Evolutionary conservation across 2,888 invertebrate genomes (phyloP).

Genomic region (Orthosia incerta): DNA sequence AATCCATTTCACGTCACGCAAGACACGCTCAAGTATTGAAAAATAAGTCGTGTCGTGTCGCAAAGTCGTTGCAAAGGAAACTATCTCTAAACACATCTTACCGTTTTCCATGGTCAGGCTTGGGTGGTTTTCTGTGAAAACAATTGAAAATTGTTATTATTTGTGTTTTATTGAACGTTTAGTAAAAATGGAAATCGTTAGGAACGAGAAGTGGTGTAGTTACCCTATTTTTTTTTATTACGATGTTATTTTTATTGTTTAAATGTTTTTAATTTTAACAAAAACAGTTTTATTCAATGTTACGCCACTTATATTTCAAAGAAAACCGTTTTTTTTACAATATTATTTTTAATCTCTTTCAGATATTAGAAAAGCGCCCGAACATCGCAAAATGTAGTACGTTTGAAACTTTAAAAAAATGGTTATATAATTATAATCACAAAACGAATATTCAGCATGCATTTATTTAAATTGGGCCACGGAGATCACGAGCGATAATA

Average conservation of each 20-base stretch:
- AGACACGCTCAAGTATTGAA: conserved; percentile 23
- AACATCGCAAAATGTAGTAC: background rate
- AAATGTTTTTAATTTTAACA: too few relatives aligned
- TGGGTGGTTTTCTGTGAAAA: conserved; percentile 61
- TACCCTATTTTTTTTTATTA: conserved; percentile 3
- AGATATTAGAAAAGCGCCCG: background rate
- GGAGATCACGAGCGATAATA: conserved; percentile 12
- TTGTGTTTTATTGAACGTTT: background rate
- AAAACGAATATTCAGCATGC: background rate
- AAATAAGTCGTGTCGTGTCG: conserved; percentile 46
- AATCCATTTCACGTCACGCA: conserved; percentile 26
- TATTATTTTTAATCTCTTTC: background rate
- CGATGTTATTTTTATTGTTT: too few relatives aligned
- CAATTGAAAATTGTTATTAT: conserved; percentile 44
- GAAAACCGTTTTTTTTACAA: fast-evolving
- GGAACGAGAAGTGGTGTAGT: conserved; percentile 3
- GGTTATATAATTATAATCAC: background rate
- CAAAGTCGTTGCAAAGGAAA: conserved; percentile 61
- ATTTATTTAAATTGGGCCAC: conserved; percentile 7
- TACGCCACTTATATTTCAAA: background rate
- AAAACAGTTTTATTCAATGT: background rate
- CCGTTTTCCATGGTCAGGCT: conserved; percentile 60
- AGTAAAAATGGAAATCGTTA: background rate
- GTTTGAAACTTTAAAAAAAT: background rate
- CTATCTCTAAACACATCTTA: conserved; percentile 64